Evolutionary conservation across 2,797 vertebrate species (phyloP).

Genomic region (Limnodromus scolopaceus): DNA sequence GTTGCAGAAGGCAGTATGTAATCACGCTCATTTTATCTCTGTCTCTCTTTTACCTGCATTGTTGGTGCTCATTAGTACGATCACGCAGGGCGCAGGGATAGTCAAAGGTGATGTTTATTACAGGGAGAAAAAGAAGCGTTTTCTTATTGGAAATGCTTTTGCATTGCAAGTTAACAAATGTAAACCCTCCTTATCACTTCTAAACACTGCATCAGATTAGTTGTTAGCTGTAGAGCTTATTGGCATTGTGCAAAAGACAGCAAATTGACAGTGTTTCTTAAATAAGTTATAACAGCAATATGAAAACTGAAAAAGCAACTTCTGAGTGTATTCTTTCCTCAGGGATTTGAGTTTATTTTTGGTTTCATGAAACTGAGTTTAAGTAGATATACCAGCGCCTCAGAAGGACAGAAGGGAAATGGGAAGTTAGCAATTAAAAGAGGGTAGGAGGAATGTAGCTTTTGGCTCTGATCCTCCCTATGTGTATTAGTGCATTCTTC

Average conservation of each 20-base stretch:
- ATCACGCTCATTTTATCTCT: slow-evolving; percentile 11
- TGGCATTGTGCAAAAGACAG: neutral
- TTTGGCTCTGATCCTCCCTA: neutral
- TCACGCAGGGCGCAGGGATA: neutral
- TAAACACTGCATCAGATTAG: neutral
- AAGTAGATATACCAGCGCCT: neutral
- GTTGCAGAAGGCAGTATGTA: neutral
- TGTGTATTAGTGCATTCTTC: neutral
- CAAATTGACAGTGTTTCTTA: neutral
- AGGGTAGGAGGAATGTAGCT: neutral
- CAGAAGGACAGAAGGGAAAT: neutral
- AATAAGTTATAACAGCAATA: neutral
- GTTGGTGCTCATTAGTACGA: slow-evolving; percentile 4
- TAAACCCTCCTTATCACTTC: slow-evolving; percentile 17
- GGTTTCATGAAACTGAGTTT: neutral
- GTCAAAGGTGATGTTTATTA: neutral
- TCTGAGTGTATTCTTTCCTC: neutral
- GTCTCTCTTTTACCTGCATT: neutral
- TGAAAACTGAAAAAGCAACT: neutral
- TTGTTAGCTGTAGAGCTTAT: neutral
- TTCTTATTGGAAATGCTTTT: neutral
- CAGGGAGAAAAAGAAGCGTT: neutral
- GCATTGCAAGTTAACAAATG: neutral
- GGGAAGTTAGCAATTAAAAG: neutral
- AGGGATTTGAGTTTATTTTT: neutral